phyloP scores from a whole-genome alignment of 2,113 vertebrate genomes.

The Oryzias woworae region DNA sequence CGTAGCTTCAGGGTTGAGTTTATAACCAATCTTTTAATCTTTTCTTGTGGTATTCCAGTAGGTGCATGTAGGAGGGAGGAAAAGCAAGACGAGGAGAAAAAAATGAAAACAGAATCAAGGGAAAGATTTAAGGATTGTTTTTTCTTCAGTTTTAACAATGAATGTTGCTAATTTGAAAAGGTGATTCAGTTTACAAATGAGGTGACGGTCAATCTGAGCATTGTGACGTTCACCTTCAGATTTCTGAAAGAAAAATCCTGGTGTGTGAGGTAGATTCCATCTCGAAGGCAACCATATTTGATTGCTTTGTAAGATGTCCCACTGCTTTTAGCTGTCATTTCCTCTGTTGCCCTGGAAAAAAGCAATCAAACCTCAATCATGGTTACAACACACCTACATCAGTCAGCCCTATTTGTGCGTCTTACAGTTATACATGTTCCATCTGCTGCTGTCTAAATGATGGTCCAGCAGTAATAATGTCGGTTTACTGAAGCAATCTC shows the following conservation, averaged over 20 bases:
- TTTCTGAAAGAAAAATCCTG: slow-evolving; percentile 1
- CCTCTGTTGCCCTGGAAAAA: slow-evolving; percentile 19
- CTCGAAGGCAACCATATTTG: slow-evolving; percentile 16
- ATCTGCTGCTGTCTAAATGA: slow-evolving; percentile 40
- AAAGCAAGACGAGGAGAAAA: too few species aligned
- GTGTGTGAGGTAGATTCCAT: slow-evolving; percentile 21
- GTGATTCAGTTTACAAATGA: slow-evolving; percentile 19
- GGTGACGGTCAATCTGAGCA: slow-evolving; percentile 17
- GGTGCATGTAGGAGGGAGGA: too few species aligned
- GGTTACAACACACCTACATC: slow-evolving; percentile 44
- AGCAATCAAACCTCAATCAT: slow-evolving; percentile 59
- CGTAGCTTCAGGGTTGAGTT: too few species aligned
- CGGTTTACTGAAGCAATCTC: slow-evolving; percentile 35
- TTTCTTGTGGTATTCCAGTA: too few species aligned
- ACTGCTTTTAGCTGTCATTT: slow-evolving; percentile 32
- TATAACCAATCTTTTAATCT: too few species aligned
- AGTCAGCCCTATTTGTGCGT: slow-evolving; percentile 32
- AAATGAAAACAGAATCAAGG: too few species aligned
- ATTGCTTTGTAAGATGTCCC: slow-evolving; percentile 12
- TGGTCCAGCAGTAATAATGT: slow-evolving; percentile 36
- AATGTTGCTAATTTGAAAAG: slow-evolving; percentile 22
- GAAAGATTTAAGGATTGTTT: too few species aligned
- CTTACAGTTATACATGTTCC: slow-evolving; percentile 43
- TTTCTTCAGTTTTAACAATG: too few species aligned
- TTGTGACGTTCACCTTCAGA: slow-evolving; percentile 19